Evolutionary conservation across 2,797 vertebrate genomes (phyloP).

Genomic region (Acrocephalus scirpaceus): DNA sequence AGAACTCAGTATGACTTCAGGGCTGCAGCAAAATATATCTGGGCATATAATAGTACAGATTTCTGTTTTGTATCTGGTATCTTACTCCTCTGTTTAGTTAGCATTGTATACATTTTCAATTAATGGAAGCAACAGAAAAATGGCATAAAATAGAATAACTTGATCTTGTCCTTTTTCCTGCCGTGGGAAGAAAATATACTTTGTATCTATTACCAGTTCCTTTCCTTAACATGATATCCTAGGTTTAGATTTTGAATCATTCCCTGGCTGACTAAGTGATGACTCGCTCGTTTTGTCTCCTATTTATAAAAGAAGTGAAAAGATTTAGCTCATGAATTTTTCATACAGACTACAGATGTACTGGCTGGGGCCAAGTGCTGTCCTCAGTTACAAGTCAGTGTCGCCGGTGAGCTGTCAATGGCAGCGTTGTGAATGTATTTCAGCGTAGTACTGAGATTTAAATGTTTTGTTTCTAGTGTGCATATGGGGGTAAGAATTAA

Average conservation of each 20-base stretch:
- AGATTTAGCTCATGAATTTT: conserved; percentile 36
- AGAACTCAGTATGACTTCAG: neutral
- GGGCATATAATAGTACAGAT: neutral
- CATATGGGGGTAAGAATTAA: conserved; percentile 3
- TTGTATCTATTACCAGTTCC: neutral
- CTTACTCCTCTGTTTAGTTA: neutral
- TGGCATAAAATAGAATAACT: neutral
- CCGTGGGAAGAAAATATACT: neutral
- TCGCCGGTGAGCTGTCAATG: neutral
- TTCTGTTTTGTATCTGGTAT: neutral
- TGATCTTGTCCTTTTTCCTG: neutral
- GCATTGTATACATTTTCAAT: neutral
- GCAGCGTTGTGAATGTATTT: neutral
- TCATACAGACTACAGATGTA: neutral
- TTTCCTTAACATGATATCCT: neutral
- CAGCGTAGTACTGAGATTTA: neutral
- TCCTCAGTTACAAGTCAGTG: neutral
- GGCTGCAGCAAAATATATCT: neutral
- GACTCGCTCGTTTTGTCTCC: neutral
- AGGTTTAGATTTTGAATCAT: conserved; percentile 20
- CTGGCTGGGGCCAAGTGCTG: neutral
- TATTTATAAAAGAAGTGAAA: conserved; percentile 30
- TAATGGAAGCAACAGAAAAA: neutral
- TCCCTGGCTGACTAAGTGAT: neutral
- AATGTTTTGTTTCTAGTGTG: conserved; percentile 25